A percentile compares a stretch with the other conserved stretches of the same genome.
Conservation (phyloP, 2,888 invertebrate species). For the Adelognathus sp. region DNA sequence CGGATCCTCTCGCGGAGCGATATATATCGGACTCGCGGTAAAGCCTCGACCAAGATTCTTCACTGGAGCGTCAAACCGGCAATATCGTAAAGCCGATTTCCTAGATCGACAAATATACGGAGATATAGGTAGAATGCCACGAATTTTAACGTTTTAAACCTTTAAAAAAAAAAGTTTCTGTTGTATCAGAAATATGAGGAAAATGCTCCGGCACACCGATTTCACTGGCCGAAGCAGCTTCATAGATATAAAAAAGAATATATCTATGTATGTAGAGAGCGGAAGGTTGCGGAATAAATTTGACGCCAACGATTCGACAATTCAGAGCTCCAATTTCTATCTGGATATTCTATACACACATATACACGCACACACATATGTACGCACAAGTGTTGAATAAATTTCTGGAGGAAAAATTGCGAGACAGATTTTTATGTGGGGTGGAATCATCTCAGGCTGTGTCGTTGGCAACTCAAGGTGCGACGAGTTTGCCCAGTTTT, state of each 20-base stretch:
- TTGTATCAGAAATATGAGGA: constrained; percentile 17
- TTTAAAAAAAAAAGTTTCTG: constrained; percentile 26
- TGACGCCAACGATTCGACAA: constrained; percentile 71
- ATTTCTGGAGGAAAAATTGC: constrained; percentile 6
- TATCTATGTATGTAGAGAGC: constrained; percentile 11
- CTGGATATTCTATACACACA: constrained; percentile 29
- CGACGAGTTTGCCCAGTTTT: neutral
- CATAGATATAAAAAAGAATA: neutral
- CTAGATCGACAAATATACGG: constrained; percentile 3
- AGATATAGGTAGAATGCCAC: constrained; percentile 1
- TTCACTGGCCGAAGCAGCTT: neutral
- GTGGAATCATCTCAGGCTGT: neutral
- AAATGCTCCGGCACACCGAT: constrained; percentile 3
- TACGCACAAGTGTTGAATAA: constrained; percentile 22
- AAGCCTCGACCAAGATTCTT: constrained; percentile 1
- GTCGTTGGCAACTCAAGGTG: neutral
- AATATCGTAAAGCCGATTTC: constrained; percentile 72
- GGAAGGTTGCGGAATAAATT: constrained; percentile 71
- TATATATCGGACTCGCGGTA: neutral
- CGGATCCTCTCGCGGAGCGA: constrained; percentile 10
- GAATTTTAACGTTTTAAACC: constrained; percentile 19
- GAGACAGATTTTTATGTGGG: neutral
- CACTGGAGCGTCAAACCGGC: constrained; percentile 38
- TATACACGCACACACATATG: too few relatives aligned
- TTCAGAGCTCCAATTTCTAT: constrained; percentile 63